These are phyloP conservation scores for Mesocentrotus franciscanus DNA, from an alignment of 53 echinoderm and acorn worm genomes.

Conservation along the genomic window DNA sequence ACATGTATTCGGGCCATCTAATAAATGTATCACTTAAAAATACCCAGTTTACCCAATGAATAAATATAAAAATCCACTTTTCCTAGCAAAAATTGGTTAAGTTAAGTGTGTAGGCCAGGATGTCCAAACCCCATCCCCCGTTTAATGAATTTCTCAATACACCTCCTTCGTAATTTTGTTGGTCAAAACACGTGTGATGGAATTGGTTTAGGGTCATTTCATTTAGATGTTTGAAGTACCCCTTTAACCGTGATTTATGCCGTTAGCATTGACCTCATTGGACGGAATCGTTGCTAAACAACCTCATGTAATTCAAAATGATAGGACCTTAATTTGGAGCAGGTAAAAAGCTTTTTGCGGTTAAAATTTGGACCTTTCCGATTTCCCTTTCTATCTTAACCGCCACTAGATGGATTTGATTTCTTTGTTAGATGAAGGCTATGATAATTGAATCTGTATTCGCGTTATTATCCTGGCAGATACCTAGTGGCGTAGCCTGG, in stretches of 20 bases:
- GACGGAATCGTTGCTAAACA: slow-evolving; percentile 17
- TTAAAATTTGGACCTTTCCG: not conserved
- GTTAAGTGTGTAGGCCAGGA: no score
- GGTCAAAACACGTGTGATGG: not conserved
- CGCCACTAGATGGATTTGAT: not conserved
- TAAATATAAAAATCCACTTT: no score
- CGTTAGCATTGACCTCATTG: slow-evolving; percentile 15
- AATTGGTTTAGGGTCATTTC: not conserved
- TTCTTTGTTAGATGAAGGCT: slow-evolving; percentile 23
- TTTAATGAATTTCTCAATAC: no score
- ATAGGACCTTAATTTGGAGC: not conserved
- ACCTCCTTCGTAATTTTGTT: no score
- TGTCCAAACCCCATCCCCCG: no score
- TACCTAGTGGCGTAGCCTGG: not conserved
- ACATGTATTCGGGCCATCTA: no score
- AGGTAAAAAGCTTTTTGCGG: not conserved
- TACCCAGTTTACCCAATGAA: no score
- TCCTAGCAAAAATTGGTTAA: no score
- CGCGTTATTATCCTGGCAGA: not conserved
- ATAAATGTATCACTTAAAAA: no score
- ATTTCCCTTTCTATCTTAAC: not conserved
- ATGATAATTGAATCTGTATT: not conserved
- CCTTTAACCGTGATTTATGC: not conserved
- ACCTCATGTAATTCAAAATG: slow-evolving; percentile 6
- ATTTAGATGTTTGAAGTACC: not conserved